Conservation (phyloP, 64 coral and sea anemone species). For the Catalaphyllia jardinei region DNA sequence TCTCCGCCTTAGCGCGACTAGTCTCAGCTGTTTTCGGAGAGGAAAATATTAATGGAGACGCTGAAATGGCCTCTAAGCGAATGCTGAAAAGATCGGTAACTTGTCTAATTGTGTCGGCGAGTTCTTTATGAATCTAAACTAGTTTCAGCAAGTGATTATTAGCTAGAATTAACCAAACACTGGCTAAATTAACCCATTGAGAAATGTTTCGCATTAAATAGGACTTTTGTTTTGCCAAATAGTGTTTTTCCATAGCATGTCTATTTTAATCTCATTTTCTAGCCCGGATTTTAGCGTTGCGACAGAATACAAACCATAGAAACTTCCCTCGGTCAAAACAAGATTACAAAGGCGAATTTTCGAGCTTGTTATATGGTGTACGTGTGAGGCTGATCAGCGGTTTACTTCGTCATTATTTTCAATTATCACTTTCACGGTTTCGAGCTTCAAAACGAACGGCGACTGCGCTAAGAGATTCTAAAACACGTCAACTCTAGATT, state of each 20-base stretch:
- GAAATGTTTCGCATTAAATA: constrained; percentile 91
- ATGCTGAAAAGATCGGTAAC: constrained; percentile 1
- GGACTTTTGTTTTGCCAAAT: constrained; percentile 68
- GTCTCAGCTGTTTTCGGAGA: not conserved
- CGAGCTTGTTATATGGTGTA: constrained; percentile 37
- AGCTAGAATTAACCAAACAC: constrained; percentile 93
- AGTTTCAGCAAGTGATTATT: constrained; percentile 79
- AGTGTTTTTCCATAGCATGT: constrained; percentile 7
- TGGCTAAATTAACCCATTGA: constrained; percentile 91
- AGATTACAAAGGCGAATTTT: constrained; percentile 2
- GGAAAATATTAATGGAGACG: constrained; percentile 24
- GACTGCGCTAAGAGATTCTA: constrained; percentile 26
- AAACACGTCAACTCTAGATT: constrained; percentile 9
- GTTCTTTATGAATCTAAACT: constrained; percentile 86
- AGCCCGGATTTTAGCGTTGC: not conserved
- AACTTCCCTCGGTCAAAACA: not conserved
- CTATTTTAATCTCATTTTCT: constrained; percentile 39
- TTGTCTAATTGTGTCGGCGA: constrained; percentile 76
- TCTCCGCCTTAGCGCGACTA: not conserved
- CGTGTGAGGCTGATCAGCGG: not conserved
- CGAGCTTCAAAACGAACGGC: constrained; percentile 51
- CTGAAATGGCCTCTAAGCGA: constrained; percentile 13
- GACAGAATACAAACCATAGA: not conserved
- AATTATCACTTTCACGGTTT: constrained; percentile 67
- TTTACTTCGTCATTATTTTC: constrained; percentile 49